Conservation (phyloP, 1,140 invertebrate species). For the Drosophila pandora region DNA sequence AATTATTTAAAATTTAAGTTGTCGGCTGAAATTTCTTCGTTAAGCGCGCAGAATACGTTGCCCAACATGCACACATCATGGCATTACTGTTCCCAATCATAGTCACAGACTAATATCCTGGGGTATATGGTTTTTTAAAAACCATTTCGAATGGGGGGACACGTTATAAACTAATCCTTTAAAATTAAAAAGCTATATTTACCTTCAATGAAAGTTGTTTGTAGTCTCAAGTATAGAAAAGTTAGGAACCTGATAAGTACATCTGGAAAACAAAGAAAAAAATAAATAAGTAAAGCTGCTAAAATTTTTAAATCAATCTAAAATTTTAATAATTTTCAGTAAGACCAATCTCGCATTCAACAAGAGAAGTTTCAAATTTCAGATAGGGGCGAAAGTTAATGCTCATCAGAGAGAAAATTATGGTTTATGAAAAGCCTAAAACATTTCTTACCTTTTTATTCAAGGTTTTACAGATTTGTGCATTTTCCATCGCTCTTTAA, state of each 20-base stretch:
- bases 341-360: constrained; percentile 60
- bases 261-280: not conserved
- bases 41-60: constrained; percentile 33
- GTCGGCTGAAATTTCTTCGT: constrained; percentile 76
- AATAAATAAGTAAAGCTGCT: not conserved
- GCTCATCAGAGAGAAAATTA: constrained; percentile 26
- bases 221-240: not conserved
- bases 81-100: constrained; percentile 81
- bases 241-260: no score
- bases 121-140: constrained; percentile 39
- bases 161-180: not conserved
- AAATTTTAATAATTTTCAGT: constrained; percentile 48
- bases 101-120: constrained; percentile 83
- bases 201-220: not conserved
- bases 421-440: not conserved
- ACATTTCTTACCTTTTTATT: not conserved
- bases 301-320: not conserved
- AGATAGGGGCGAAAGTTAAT: constrained; percentile 56
- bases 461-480: not conserved
- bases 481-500: no score
- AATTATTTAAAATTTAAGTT: not conserved
- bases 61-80: constrained; percentile 81
- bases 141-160: not conserved
- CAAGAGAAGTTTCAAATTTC: constrained; percentile 54
- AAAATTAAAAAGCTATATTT: not conserved